phyloP scores from a whole-genome alignment of 2,888 invertebrate species.

The Carpatolechia fugitivella region DNA sequence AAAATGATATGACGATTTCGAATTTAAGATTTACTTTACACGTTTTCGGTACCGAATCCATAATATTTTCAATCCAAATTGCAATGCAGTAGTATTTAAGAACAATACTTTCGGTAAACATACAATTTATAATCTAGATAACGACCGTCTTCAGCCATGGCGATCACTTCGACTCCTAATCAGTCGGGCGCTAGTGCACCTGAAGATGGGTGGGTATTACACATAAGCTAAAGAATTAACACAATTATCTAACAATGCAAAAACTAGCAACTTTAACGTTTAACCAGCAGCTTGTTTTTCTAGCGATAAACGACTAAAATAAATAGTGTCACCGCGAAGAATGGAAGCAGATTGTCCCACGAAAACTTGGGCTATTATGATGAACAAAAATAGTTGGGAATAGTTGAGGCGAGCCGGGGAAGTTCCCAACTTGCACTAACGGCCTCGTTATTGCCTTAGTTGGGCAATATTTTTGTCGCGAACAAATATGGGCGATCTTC shows the following conservation, averaged over 20 bases:
- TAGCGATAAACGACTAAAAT: conserved; percentile 41
- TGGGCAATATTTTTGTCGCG: conserved; percentile 69
- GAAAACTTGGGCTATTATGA: conserved; percentile 72
- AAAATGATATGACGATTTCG: no score
- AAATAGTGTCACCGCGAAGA: conserved; percentile 42
- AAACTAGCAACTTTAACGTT: not conserved
- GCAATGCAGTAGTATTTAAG: no score
- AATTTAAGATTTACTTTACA: no score
- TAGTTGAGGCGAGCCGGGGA: conserved; percentile 22
- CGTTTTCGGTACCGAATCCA: no score
- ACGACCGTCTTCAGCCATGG: no score
- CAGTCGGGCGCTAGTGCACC: no score
- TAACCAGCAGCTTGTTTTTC: conserved; percentile 16
- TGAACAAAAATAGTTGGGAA: conserved; percentile 69
- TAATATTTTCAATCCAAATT: no score
- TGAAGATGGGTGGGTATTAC: no score
- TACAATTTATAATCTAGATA: no score
- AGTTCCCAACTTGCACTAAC: conserved; percentile 63
- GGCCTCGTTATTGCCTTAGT: conserved; percentile 73
- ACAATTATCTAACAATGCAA: not conserved
- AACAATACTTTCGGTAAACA: no score
- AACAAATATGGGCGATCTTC: conserved; percentile 56
- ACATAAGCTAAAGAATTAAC: no score
- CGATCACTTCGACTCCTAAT: no score
- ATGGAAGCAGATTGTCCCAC: conserved; percentile 52